Evolutionary conservation across 2,888 invertebrate genomes (phyloP), one percentile per base, ranked within the genome.

Genomic region (Hermaeophaga mercurialis): DNA sequence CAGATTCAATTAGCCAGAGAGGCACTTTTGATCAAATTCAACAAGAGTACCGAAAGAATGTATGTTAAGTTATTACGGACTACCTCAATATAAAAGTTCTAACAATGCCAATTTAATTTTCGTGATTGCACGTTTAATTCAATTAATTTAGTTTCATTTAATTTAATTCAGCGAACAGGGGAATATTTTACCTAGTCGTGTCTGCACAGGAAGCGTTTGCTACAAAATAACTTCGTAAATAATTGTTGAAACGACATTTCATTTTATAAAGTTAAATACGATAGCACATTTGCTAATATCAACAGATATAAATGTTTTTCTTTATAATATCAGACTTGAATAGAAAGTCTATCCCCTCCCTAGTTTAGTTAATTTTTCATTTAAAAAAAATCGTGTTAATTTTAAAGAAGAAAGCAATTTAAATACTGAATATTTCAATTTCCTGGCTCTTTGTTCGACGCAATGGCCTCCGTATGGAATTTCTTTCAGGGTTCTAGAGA

Each of bases 61-160:
- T n/a, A 38, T 8, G 36, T 38, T 15, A 38, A 38, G 17, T 18
- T 15, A 15, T 38, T 36, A 9, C 15, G 17, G 15, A 38, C 38
- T 38, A 15, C 38, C 17, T 38, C 38, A 15, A 38, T 38, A 14
- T 12, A 38, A 15, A 38, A 38, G 38, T 38, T 38, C 18, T 15
- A 17, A 38, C 38, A 38, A 38, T 12, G 38, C 15, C 38, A 38
- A 38, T n/a, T n/a, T 38, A 38, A 38, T 38, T 38, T 38, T 38
- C 18, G 18, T 38, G 14, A 38, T 38, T 38, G 38, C 5, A 9
- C 38, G 38, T 38, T 38, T 38, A 38, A 38, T 38, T 38, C 17
- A 38, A 38, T 38, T 7, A 38, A 38, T 17, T 9, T 18, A 12
- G 38, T 38, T 38, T 38, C 15, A 9, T 38, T 38, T 38, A 38